Evolutionary conservation across 2,797 vertebrate species (phyloP).

Genomic region (Myoxocephalus aenaeus): DNA sequence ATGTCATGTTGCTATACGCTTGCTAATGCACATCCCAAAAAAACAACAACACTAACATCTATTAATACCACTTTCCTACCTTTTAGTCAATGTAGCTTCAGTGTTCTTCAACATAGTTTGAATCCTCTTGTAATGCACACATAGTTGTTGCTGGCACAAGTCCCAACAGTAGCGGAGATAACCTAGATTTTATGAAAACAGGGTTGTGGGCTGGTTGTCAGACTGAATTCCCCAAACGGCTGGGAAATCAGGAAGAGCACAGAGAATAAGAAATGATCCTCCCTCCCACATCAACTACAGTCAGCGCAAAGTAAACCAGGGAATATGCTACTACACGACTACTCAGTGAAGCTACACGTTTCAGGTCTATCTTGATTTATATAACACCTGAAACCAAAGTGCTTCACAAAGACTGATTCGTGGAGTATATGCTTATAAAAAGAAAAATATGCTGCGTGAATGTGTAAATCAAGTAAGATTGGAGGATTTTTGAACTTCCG

Average conservation of each 20-base stretch:
- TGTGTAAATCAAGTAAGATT: background rate
- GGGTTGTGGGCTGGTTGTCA: background rate
- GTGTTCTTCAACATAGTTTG: background rate
- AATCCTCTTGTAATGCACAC: background rate
- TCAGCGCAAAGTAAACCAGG: slow-evolving; percentile 2
- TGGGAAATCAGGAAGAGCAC: slow-evolving; percentile 1
- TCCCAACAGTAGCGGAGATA: slow-evolving; percentile 9
- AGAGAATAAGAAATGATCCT: slow-evolving; percentile 15
- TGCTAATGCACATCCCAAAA: background rate
- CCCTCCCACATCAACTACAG: background rate
- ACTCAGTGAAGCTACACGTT: background rate
- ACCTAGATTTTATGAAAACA: slow-evolving; percentile 24
- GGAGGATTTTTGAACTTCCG: background rate
- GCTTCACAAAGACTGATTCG: background rate
- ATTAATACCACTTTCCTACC: background rate
- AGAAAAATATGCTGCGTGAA: background rate
- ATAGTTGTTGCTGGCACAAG: background rate
- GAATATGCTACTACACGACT: background rate
- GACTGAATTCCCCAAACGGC: slow-evolving; percentile 16
- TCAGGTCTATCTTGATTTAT: background rate
- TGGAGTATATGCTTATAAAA: too few species aligned
- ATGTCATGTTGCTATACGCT: background rate
- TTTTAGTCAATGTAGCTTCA: background rate
- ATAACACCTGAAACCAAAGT: background rate
- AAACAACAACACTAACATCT: background rate